phyloP scores from a whole-genome alignment of 2,113 vertebrate species.

The Asarcornis scutulata region DNA sequence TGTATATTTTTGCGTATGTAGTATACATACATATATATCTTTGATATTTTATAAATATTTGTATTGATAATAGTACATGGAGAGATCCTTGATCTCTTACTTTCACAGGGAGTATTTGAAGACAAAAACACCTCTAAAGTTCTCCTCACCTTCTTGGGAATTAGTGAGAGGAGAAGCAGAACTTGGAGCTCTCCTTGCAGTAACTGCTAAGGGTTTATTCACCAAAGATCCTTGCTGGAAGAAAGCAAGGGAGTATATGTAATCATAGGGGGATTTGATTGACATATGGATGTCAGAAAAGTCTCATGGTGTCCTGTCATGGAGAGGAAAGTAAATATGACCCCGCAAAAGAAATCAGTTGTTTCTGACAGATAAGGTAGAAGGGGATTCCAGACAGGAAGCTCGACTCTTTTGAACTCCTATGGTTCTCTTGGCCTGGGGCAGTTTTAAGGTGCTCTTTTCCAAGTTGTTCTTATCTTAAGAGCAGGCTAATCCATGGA shows the following conservation, averaged over 20 bases:
- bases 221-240: not conserved
- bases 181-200: not conserved
- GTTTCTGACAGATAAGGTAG: not conserved
- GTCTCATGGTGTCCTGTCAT: fast-evolving
- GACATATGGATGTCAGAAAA: not conserved
- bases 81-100: not conserved
- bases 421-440: not conserved
- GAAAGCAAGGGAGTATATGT: not conserved
- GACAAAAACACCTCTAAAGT: not conserved
- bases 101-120: not conserved
- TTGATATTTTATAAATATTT: not conserved
- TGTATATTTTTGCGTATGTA: not conserved
- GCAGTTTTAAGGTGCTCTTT: not conserved
- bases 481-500: fast-evolving
- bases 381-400: not conserved
- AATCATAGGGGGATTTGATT: not conserved
- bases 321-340: not conserved
- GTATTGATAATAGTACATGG: not conserved
- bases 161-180: not conserved
- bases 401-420: not conserved
- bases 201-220: not conserved
- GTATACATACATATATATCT: not conserved
- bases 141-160: not conserved
- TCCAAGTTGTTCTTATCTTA: not conserved
- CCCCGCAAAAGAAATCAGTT: not conserved